A percentile compares a stretch with the other conserved stretches of the same genome.
Evolutionary conservation across 2,797 vertebrate species (phyloP).

Genomic region (Rhinella marina): DNA sequence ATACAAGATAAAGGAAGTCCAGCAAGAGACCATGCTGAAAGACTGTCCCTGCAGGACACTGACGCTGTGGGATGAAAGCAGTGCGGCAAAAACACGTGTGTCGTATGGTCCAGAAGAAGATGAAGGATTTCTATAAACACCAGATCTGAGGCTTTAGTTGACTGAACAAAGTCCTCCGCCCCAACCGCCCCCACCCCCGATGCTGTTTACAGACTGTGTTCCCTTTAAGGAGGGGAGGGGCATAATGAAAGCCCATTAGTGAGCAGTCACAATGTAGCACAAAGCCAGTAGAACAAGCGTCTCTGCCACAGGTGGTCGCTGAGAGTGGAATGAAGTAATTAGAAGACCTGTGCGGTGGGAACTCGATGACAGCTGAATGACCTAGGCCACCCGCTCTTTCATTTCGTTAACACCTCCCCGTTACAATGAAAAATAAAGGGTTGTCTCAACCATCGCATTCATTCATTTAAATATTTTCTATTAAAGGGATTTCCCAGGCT

Average conservation of each 20-base stretch:
- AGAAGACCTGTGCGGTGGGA: conserved; percentile 6
- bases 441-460: too few relatives aligned
- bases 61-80: not conserved
- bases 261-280: conserved; percentile 17
- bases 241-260: conserved; percentile 24
- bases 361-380: not conserved
- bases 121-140: not conserved
- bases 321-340: conserved; percentile 6
- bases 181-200: too few relatives aligned
- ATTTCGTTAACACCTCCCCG: too few relatives aligned
- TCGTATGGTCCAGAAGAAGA: not conserved
- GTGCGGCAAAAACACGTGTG: too few relatives aligned
- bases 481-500: too few relatives aligned
- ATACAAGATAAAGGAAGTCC: not conserved
- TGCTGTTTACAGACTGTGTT: not conserved
- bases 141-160: not conserved
- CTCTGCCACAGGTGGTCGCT: conserved; percentile 34
- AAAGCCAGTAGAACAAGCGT: conserved; percentile 6
- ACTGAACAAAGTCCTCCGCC: conserved; percentile 30
- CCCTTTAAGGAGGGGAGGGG: not conserved
- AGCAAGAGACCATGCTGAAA: not conserved
- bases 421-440: too few relatives aligned
- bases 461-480: too few relatives aligned
- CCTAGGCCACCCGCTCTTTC: not conserved
- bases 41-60: not conserved